These are phyloP conservation scores for Volucella inflata DNA, from an alignment of 2,888 invertebrate species.

Conservation along the genomic window DNA sequence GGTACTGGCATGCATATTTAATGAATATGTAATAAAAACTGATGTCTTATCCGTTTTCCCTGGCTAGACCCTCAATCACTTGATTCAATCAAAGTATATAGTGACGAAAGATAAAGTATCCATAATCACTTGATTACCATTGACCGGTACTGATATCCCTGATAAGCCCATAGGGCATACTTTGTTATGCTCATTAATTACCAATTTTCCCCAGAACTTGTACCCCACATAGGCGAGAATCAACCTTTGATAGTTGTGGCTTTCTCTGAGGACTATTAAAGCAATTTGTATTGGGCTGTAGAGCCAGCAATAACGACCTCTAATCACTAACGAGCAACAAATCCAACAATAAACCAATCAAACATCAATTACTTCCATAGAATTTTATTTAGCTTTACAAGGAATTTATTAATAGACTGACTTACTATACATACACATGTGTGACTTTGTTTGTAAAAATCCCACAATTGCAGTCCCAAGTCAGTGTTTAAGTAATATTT, in stretches of 20 bases:
- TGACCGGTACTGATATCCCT: not conserved
- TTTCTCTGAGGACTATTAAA: not conserved
- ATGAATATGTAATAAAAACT: too few species aligned
- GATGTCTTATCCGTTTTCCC: too few species aligned
- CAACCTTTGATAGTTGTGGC: not conserved
- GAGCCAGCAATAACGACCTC: not conserved
- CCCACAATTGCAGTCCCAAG: too few species aligned
- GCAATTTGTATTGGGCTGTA: not conserved
- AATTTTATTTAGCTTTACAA: not conserved
- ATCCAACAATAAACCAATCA: constrained; percentile 16
- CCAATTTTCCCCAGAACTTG: not conserved
- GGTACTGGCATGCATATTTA: too few species aligned
- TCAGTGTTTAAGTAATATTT: too few species aligned
- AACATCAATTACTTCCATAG: constrained; percentile 12
- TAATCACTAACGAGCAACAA: not conserved
- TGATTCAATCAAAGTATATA: too few species aligned
- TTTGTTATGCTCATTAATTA: constrained; percentile 8
- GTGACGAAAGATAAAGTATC: too few species aligned
- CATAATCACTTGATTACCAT: not conserved
- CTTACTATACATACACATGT: too few species aligned
- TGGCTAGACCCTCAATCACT: too few species aligned
- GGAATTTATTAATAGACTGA: too few species aligned
- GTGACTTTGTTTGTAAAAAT: too few species aligned
- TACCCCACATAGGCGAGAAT: not conserved
- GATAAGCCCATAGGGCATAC: not conserved